Conservation (phyloP, 2,797 vertebrate species). For the Pitangus sulphuratus region DNA sequence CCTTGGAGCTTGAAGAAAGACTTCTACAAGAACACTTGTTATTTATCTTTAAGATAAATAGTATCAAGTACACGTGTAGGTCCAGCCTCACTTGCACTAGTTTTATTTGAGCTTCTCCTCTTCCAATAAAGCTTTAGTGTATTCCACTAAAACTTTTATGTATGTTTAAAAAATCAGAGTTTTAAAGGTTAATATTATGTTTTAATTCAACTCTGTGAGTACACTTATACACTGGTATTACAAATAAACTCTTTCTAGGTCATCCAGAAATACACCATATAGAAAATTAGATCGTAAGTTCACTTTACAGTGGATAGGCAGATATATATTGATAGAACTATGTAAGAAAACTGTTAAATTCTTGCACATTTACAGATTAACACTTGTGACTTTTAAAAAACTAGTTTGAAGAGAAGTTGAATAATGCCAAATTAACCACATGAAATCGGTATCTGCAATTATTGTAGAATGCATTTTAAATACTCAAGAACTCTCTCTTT, state of each 20-base stretch:
- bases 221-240: background rate
- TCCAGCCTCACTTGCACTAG: background rate
- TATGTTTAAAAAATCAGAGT: background rate
- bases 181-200: background rate
- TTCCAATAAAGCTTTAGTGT: background rate
- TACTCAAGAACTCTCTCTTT: background rate
- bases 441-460: background rate
- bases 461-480: background rate
- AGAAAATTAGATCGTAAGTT: background rate
- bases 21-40: background rate
- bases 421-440: background rate
- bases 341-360: background rate
- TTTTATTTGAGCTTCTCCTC: background rate
- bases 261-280: background rate
- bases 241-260: background rate
- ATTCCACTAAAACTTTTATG: background rate
- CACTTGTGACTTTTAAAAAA: background rate
- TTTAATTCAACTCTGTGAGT: background rate
- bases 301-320: background rate
- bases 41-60: background rate
- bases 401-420: background rate
- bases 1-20: background rate
- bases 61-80: rapidly evolving
- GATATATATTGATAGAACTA: background rate
- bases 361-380: background rate